Evolutionary conservation across 2,113 vertebrate species (phyloP).

Genomic region (Atlantisia rogersi): DNA sequence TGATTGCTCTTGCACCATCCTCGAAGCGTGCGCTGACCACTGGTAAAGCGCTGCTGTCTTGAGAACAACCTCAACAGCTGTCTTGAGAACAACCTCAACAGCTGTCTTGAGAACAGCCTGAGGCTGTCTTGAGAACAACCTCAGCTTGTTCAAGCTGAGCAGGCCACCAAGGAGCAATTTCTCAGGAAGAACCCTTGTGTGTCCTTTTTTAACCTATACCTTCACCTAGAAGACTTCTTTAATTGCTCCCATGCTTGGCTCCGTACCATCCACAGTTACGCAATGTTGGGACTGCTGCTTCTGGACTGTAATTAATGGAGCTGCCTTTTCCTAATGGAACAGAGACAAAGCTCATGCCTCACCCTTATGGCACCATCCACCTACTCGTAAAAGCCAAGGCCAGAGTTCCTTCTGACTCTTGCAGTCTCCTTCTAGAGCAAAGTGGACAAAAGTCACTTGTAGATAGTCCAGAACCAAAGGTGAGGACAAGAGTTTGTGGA

Average conservation of each 20-base stretch:
- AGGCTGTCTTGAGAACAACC: not conserved
- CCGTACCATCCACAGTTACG: accelerated
- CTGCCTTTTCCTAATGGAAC: not conserved
- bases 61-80: not conserved
- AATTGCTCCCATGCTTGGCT: not conserved
- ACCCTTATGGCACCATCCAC: not conserved
- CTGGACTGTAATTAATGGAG: not conserved
- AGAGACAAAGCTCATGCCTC: not conserved
- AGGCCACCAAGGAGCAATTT: not conserved
- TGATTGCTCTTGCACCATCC: not conserved
- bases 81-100: not conserved
- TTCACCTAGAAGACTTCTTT: not conserved
- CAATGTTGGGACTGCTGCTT: not conserved
- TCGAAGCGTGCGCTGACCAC: accelerated
- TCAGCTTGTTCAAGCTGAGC: not conserved
- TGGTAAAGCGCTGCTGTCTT: not conserved
- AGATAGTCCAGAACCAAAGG: not conserved
- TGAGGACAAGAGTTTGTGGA: not conserved
- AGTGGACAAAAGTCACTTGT: not conserved
- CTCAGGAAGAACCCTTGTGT: not conserved
- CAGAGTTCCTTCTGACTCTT: not conserved
- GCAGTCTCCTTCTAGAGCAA: not conserved
- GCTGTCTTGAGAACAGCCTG: not conserved
- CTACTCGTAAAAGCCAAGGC: not conserved
- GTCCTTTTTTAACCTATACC: not conserved